These are phyloP conservation scores for Oscheius sp. DNA, from an alignment of 2,888 invertebrate genomes.

Conservation along the genomic window DNA sequence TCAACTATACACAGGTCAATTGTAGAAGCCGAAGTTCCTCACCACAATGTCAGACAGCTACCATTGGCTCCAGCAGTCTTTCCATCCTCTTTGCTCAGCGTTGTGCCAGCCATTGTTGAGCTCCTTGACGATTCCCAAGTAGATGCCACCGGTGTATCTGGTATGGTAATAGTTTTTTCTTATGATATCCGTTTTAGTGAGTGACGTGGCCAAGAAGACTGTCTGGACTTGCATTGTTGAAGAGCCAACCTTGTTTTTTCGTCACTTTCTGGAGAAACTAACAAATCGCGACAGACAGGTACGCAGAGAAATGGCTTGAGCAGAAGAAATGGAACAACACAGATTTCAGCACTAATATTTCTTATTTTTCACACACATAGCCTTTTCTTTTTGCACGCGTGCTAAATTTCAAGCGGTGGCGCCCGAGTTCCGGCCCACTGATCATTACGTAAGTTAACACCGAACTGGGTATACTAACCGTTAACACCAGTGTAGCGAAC, in stretches of 20 bases:
- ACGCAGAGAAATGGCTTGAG: neutral
- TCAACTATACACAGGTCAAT: neutral
- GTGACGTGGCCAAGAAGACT: constrained; percentile 95
- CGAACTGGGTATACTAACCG: constrained; percentile 8
- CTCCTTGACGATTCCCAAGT: constrained; percentile 96
- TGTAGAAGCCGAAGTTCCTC: constrained; percentile 60
- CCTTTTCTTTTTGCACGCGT: constrained; percentile 23
- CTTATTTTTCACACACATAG: neutral
- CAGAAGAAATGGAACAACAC: neutral
- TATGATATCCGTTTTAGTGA: constrained; percentile 79
- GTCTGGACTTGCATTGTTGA: constrained; percentile 98
- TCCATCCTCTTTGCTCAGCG: constrained; percentile 94
- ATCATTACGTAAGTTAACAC: constrained; percentile 38
- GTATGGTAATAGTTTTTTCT: constrained; percentile 61
- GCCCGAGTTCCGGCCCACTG: constrained; percentile 37
- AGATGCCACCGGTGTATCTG: constrained; percentile 85
- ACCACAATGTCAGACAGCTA: constrained; percentile 76
- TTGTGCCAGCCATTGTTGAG: constrained; percentile 92
- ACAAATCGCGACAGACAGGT: constrained; percentile 78
- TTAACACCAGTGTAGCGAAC: constrained; percentile 23
- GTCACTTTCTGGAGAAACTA: constrained; percentile 90
- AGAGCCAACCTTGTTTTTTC: constrained; percentile 92
- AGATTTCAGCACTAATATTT: neutral
- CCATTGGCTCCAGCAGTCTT: constrained; percentile 94
- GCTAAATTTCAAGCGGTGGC: constrained; percentile 33